Evolutionary conservation across 2,888 invertebrate species (phyloP), one percentile per base, ranked within the genome.

Genomic region (Capitulum mitella): DNA sequence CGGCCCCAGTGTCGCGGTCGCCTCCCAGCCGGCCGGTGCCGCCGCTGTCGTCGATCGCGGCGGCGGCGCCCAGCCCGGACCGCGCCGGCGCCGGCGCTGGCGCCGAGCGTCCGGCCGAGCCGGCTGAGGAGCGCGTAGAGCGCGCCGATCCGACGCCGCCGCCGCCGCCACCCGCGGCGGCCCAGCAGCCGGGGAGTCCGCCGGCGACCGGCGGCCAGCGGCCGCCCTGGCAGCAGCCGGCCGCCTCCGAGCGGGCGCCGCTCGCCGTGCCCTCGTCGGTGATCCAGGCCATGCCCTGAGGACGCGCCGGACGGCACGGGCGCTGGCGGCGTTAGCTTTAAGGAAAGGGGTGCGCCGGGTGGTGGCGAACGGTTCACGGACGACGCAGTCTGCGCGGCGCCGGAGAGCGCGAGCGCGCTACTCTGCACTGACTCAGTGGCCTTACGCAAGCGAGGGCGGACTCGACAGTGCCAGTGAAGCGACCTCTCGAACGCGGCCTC

Each of bases 181-280:
- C 3, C 26, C 22, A 6, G 2, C 54, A 54, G n/a, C n/a, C 26
- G n/a, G 6, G 6, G 54, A 22, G 10, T 3, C 54, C 10, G 54
- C 54, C 26, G 26, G 1, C n/a, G 54, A n/a, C 26, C 22, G 54
- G 14, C 12, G 61, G 32, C 6, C 61, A 29, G 61, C 61, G 29
- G n/a, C 61, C 61, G 26, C 61, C n/a, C 29, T 61, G 61, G 61
- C 61, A 29, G 61, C 61, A 29, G 61, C 61, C 61, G 61, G 29
- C 29, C 1, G 61, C 14, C 12, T 29, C 32, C 0, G 61, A 61
- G 61, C 26, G 61, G 29, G 61, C 61, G 29, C 29, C 61, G 14
- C 29, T 61, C 12, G n/a, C 61, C 29, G 61, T 61, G n/a, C 26
- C 61, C 29, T 61, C 61, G 61, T 32, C 61, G 61, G 61, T 26